Evolutionary conservation across 1,140 invertebrate genomes (phyloP).

Genomic region (Micrasema minimum): DNA sequence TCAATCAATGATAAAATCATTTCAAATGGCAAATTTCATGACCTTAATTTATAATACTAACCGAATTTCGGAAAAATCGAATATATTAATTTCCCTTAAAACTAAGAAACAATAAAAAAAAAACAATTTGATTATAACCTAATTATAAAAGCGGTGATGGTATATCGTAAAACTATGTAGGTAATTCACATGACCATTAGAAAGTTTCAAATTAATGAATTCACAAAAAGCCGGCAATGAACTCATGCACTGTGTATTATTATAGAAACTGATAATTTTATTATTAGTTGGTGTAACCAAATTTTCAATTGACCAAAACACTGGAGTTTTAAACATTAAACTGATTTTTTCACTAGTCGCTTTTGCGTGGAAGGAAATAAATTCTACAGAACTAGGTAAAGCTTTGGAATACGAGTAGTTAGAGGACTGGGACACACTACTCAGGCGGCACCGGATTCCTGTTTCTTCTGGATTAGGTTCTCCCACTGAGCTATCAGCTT

Average conservation of each 20-base stretch:
- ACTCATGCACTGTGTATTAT: no score
- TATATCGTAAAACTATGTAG: background rate
- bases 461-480: constrained; percentile 70
- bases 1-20: constrained; percentile 4
- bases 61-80: constrained; percentile 15
- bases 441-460: constrained; percentile 66
- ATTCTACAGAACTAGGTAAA: constrained; percentile 43
- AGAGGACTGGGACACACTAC: background rate
- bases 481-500: constrained; percentile 72
- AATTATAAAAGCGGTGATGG: constrained; percentile 15
- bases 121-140: constrained; percentile 4
- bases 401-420: constrained; percentile 52
- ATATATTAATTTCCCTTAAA: constrained; percentile 36
- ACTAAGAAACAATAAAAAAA: constrained; percentile 22
- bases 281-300: no score
- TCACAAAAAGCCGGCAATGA: no score
- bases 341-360: background rate
- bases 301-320: background rate
- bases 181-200: constrained; percentile 7
- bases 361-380: constrained; percentile 21
- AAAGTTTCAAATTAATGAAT: constrained; percentile 17
- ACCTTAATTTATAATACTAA: constrained; percentile 11
- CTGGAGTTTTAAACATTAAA: background rate
- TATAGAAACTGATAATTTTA: no score
- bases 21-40: constrained; percentile 33